Base-by-base conservation (phyloP, 2,113 vertebrate genomes). In the Callionymus lyra region DNA sequence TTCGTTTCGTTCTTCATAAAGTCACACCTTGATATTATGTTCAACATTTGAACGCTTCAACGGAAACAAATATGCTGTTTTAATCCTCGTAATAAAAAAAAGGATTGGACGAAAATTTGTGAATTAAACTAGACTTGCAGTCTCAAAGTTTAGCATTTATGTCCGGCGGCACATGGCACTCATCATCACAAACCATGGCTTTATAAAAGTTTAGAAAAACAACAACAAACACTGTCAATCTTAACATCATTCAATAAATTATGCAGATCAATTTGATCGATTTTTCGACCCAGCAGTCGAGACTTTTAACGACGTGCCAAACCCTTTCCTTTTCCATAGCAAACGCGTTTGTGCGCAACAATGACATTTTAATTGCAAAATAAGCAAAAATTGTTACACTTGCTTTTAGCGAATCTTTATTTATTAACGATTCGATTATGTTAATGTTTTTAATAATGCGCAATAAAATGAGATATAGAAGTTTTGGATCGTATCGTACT, bases 211-310 rank as follows among this genome's bases (percentile, higher is more conserved):
- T 27, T 27, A 27, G 21, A 31, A 38, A 47, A 56, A 50, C 37
- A 38, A 9, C 49, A 65, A 48, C 16, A 39, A 2, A 2, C 41
- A 8, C 21, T 5, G 21, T 27, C 8, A 8, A 27, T 5, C 21
- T 4, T 27, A n/a, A n/a, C 8, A 8, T 27, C 21, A 27, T 27
- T 27, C 21, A 8, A 27, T 27, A 27, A 27, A 27, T 27, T 8
- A 27, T 49, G 52, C 31, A 38, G 14, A 77, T 77, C 42, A 69
- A 75, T 71, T 65, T 38, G 51, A 76, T 70, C 49, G 70, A 80
- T 68, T 47, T 47, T 47, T 65, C 44, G 43, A 73, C 74, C 63
- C 63, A 56, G 10, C 59, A 56, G 37, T 35, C 33, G 44, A 50
- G 49, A 44, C 45, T 56, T 56, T 19, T 56, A 52, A 63, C 44